phyloP scores from a whole-genome alignment of 1,140 invertebrate species.

The Sesamia nonagrioides region DNA sequence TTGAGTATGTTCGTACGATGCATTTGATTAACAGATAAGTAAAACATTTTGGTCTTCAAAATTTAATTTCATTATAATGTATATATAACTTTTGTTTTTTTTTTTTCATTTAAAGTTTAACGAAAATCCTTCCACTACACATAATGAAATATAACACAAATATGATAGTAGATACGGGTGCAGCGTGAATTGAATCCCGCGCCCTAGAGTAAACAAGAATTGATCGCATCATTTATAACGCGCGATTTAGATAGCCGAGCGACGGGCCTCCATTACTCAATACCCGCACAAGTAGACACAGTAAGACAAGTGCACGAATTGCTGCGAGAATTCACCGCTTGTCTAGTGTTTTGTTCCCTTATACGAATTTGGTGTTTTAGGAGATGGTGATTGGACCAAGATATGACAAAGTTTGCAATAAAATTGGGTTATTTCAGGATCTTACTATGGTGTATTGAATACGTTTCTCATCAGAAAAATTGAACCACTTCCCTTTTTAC shows the following conservation, averaged over 20 bases:
- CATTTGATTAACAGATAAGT: no score
- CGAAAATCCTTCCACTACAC: background rate
- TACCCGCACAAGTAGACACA: conserved; percentile 42
- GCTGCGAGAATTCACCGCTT: background rate
- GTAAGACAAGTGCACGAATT: conserved; percentile 8
- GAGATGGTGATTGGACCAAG: no score
- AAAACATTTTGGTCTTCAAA: background rate
- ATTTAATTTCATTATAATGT: background rate
- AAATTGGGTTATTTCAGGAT: no score
- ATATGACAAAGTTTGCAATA: no score
- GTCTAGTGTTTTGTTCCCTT: background rate
- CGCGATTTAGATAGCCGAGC: conserved; percentile 77
- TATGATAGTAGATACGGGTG: conserved; percentile 32
- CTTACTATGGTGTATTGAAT: no score
- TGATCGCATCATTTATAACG: conserved; percentile 84
- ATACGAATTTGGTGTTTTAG: background rate
- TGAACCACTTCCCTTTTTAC: no score
- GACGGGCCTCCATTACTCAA: conserved; percentile 75
- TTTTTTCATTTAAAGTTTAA: background rate
- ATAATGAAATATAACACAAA: conserved; percentile 16
- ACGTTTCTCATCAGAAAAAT: no score
- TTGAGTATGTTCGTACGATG: no score
- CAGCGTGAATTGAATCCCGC: conserved; percentile 46
- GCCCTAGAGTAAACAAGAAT: conserved; percentile 77
- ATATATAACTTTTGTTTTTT: background rate